Evolutionary conservation across 2,113 vertebrate species (phyloP), one percentile per base, ranked within the genome.

Genomic region (Odontophorus gujanensis): DNA sequence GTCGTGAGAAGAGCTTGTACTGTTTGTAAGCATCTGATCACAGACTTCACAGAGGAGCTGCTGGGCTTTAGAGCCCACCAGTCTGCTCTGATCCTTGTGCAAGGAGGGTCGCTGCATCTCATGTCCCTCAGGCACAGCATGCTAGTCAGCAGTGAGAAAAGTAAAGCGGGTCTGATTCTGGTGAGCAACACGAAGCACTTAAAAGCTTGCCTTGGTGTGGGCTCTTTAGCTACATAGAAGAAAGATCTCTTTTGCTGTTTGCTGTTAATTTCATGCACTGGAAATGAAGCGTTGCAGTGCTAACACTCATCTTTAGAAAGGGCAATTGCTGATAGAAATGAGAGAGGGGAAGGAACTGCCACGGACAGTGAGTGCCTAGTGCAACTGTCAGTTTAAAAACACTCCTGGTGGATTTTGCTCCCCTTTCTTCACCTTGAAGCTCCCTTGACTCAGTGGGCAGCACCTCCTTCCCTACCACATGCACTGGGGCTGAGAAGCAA

Each of bases 371-470:
- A 22, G 11, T 59, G 43, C 22, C 32, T 57, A 26, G 62, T 81
- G 38, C 68, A 92, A 45, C 30, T 28, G 28, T 42, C 59, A 28
- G 18, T 79, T 22, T 61, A 16, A 45, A 65, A 82, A 8, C 42
- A 18, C 17, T 91, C n/a, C 59, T 55, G 67, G 24, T 55, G 72
- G 59, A 28, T 50, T 83, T 76, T 32, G 50, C 82, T 85, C 47
- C 48, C 17, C 59, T 59, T 34, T 86, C 38, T 61, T 93, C n/a
- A 24, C 40, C 47, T 68, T 75, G n/a, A 51, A 89, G 62, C 34
- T 50, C 28, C 51, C 32, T 75, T 78, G 74, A 47, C 74, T 90
- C 0, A 0, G 1, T 34, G 62, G 13, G 47, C 61, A 1, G 2
- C 25, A 80, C 18, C 7, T 85, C 9, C 26, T 79, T 61, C 48